Conservation (phyloP, 1,140 invertebrate species). For the Bicyclus anynana region DNA sequence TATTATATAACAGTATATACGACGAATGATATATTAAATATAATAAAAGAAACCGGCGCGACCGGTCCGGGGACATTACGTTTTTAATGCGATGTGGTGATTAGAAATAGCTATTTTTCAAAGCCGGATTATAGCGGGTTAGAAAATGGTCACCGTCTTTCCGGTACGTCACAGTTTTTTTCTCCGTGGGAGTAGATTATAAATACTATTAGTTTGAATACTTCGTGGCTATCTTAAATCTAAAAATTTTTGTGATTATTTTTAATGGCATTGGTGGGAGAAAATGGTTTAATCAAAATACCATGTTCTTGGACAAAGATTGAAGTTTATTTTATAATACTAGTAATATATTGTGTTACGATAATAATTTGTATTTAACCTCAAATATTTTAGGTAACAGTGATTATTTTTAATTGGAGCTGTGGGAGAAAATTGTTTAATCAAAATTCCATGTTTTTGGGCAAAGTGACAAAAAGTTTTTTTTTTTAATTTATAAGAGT, state of each 20-base stretch:
- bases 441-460: conserved; percentile 18
- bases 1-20: conserved; percentile 57
- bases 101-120: conserved; percentile 55
- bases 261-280: conserved; percentile 34
- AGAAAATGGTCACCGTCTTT: conserved; percentile 27
- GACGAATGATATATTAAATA: conserved; percentile 57
- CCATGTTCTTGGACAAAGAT: conserved; percentile 6
- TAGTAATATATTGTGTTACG: background rate
- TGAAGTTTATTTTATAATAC: conserved; percentile 26
- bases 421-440: conserved; percentile 26
- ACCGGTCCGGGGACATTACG: conserved; percentile 42
- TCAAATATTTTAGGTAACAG: background rate
- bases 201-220: conserved; percentile 18
- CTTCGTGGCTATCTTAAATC: background rate
- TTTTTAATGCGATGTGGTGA: conserved; percentile 55
- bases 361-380: background rate
- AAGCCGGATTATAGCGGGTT: conserved; percentile 35
- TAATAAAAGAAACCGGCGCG: conserved; percentile 38
- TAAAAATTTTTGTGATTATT: conserved; percentile 12
- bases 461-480: conserved; percentile 1
- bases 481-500: conserved; percentile 3
- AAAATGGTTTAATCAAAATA: conserved; percentile 30
- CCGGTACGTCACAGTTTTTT: conserved; percentile 36
- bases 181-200: conserved; percentile 44
- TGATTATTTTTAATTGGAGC: conserved; percentile 31